These are phyloP conservation scores for Acipenser oxyrinchus DNA, from an alignment of 2,797 vertebrate species.

Conservation along the genomic window DNA sequence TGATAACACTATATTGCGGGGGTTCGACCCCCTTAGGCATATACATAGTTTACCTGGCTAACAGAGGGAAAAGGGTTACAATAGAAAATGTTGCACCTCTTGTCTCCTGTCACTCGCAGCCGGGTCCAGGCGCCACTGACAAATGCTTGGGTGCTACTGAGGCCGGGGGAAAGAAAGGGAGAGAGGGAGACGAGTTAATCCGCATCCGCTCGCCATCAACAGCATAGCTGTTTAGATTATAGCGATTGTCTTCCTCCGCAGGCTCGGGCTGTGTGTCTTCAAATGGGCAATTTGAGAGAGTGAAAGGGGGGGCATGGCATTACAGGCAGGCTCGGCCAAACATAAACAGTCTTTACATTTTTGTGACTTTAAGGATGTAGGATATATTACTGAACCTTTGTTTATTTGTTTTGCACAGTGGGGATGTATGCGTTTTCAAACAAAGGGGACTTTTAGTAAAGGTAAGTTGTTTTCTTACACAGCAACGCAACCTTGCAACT, in stretches of 20 bases:
- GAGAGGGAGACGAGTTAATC: constrained; percentile 50
- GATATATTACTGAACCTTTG: constrained; percentile 6
- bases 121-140: constrained; percentile 59
- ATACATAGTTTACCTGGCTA: constrained; percentile 13
- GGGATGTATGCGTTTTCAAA: constrained; percentile 19
- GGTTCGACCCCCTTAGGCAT: too few species aligned
- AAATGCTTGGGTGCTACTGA: constrained; percentile 52
- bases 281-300: constrained; percentile 31
- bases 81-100: constrained; percentile 43
- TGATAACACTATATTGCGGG: too few species aligned
- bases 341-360: constrained; percentile 21
- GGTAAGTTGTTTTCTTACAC: constrained; percentile 20
- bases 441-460: constrained; percentile 4
- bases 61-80: constrained; percentile 22
- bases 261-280: constrained; percentile 36
- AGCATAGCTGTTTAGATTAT: constrained; percentile 58
- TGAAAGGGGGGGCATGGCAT: constrained; percentile 10
- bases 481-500: neutral
- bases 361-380: constrained; percentile 14
- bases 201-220: constrained; percentile 60
- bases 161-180: constrained; percentile 49
- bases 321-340: constrained; percentile 4
- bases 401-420: constrained; percentile 23
- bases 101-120: constrained; percentile 38
- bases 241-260: constrained; percentile 29